phyloP scores from a whole-genome alignment of 2,797 vertebrate genomes.

The Eospalax fontanierii region DNA sequence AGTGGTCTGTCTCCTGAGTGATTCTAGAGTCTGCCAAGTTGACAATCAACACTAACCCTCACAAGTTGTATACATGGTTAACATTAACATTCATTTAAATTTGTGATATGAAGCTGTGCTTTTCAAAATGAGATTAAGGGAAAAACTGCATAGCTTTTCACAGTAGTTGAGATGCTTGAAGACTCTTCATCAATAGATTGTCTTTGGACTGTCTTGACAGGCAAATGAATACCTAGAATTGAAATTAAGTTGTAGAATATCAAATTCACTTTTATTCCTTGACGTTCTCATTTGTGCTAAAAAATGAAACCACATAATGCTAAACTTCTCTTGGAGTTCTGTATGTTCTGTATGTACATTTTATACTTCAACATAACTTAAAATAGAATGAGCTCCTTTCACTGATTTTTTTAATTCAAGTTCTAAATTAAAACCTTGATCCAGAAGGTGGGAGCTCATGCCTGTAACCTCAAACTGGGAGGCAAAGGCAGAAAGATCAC shows the following conservation, averaged over 20 bases:
- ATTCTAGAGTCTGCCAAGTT: background rate
- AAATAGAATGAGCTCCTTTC: background rate
- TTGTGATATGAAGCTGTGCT: background rate
- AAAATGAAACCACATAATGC: background rate
- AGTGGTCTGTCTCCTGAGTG: background rate
- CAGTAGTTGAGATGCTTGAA: background rate
- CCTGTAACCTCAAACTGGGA: background rate
- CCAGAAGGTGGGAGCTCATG: background rate
- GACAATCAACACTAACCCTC: background rate
- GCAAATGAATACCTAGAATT: background rate
- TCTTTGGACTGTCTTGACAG: background rate
- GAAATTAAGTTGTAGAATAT: background rate
- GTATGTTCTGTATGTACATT: background rate
- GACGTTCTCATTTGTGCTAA: background rate
- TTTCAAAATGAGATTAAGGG: constrained; percentile 32
- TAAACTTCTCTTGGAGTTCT: constrained; percentile 31
- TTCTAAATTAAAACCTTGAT: background rate
- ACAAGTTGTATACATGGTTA: background rate
- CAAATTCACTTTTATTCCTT: background rate
- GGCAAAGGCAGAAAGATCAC: background rate
- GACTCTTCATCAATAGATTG: background rate
- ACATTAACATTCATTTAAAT: background rate
- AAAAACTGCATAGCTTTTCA: background rate
- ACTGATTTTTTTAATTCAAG: background rate
- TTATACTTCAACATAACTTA: constrained; percentile 3